Percentiles rank a stretch among this genome's conserved stretches.
Evolutionary conservation across 1,140 invertebrate species (phyloP).

Genomic region (Monomorium pharaonis): DNA sequence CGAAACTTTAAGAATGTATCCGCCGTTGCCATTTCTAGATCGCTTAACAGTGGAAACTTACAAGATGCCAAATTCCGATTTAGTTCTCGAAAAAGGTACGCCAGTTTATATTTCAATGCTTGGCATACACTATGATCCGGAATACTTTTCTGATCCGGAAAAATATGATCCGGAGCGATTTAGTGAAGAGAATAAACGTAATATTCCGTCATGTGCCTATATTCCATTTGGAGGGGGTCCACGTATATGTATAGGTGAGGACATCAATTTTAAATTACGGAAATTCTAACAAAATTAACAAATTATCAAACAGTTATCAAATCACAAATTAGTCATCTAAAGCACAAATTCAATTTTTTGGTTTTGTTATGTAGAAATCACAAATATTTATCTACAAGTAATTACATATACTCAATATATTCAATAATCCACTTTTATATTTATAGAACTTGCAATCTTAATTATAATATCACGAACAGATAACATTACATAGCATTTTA

Average conservation of each 20-base stretch:
- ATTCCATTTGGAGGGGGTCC: too few species aligned
- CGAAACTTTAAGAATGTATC: constrained; percentile 85
- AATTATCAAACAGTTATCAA: not conserved
- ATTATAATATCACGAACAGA: not conserved
- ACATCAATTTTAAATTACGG: not conserved
- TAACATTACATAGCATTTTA: not conserved
- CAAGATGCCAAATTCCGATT: constrained; percentile 84
- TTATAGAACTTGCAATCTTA: not conserved
- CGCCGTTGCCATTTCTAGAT: constrained; percentile 86
- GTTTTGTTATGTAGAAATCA: not conserved
- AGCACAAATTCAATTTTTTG: not conserved
- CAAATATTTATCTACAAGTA: not conserved
- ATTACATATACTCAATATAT: too few species aligned
- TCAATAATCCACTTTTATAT: not conserved
- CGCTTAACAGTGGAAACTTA: constrained; percentile 78
- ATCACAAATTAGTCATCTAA: not conserved
- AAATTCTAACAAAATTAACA: not conserved
- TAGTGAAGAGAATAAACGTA: too few species aligned
- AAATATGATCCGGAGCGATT: too few species aligned
- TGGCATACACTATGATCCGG: too few species aligned
- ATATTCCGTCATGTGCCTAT: too few species aligned
- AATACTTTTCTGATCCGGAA: too few species aligned
- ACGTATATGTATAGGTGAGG: constrained; percentile 86
- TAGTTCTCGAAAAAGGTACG: constrained; percentile 86
- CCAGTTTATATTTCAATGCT: too few species aligned